Conservation (phyloP, 2,113 vertebrate genomes). For the Capreolus pygargus region DNA sequence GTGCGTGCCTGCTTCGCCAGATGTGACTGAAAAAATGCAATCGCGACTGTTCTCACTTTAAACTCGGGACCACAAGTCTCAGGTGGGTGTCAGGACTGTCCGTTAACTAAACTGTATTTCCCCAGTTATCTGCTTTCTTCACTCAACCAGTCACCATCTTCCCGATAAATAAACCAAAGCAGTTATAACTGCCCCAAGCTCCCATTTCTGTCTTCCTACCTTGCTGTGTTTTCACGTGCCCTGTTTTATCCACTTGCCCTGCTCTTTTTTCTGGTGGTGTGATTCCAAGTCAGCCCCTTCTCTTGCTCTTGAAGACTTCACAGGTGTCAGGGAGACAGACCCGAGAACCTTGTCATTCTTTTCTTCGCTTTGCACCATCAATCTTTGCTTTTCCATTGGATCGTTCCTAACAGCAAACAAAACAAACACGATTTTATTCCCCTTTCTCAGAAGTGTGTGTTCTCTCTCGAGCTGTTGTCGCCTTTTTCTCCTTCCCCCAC, state of each 20-base stretch:
- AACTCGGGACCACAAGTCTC: neutral
- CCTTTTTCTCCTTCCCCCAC: rapidly evolving
- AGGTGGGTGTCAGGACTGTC: neutral
- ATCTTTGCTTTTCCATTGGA: neutral
- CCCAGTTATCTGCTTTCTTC: neutral
- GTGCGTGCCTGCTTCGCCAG: neutral
- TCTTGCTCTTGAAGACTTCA: rapidly evolving
- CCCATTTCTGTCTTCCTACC: rapidly evolving
- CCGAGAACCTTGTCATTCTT: rapidly evolving
- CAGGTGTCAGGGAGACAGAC: neutral
- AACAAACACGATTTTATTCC: neutral
- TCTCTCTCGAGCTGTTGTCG: no score
- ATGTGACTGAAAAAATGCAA: rapidly evolving
- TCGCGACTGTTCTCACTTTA: rapidly evolving
- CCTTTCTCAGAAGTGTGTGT: neutral
- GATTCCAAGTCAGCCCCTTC: rapidly evolving
- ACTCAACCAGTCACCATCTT: neutral
- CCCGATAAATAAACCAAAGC: neutral
- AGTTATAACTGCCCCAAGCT: rapidly evolving
- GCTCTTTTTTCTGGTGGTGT: neutral
- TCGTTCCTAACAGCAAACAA: neutral
- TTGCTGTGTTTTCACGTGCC: rapidly evolving
- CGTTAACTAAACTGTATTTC: neutral
- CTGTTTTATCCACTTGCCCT: neutral
- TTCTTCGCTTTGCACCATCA: neutral